phyloP scores from a whole-genome alignment of 2,113 vertebrate genomes.

The Strigops habroptila region DNA sequence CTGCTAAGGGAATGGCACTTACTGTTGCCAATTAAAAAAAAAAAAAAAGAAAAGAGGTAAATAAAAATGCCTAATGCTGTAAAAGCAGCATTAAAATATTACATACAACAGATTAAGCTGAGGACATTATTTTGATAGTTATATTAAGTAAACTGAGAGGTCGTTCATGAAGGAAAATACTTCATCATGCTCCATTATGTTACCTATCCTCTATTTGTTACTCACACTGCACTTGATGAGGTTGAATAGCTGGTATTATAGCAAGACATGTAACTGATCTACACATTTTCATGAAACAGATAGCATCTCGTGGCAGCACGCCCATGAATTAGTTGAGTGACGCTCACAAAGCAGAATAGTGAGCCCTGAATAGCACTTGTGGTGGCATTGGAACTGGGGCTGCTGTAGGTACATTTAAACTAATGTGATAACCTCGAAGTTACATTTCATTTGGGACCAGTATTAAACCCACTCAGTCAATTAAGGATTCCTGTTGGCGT shows the following conservation, averaged over 20 bases:
- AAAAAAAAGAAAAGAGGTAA: background rate
- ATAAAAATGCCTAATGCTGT: background rate
- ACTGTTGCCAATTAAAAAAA: background rate
- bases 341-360: background rate
- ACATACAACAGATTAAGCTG: background rate
- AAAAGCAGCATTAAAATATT: background rate
- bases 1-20: background rate
- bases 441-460: background rate
- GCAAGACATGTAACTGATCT: constrained; percentile 14
- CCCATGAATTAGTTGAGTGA: background rate
- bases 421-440: background rate
- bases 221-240: background rate
- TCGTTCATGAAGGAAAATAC: background rate
- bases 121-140: background rate
- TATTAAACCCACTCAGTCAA: background rate
- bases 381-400: background rate
- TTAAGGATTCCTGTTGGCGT: background rate
- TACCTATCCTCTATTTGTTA: background rate
- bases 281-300: constrained; percentile 3
- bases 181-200: background rate
- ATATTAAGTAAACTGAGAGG: background rate
- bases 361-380: background rate
- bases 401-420: background rate
- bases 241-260: background rate
- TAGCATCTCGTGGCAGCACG: background rate